These are phyloP conservation scores for Campylomormyrus tamandua DNA, from an alignment of 2,113 vertebrate genomes.

Conservation along the genomic window DNA sequence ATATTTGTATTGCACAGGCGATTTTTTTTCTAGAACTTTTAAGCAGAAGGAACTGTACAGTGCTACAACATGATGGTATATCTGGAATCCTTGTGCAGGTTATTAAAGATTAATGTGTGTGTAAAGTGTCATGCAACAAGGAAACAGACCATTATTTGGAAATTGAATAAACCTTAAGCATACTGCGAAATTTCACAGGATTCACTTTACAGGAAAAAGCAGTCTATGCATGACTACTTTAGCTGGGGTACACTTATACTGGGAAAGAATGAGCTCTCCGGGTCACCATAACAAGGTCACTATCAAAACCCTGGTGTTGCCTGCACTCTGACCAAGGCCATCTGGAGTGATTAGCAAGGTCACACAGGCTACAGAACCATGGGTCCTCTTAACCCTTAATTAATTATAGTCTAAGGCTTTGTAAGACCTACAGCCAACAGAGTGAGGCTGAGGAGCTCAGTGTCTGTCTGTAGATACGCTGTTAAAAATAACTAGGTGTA, in stretches of 20 bases:
- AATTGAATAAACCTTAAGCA: neutral
- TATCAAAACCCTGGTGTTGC: neutral
- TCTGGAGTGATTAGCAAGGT: neutral
- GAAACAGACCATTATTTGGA: neutral
- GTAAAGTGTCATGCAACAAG: too few species aligned
- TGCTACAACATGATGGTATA: too few species aligned
- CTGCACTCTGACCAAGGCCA: neutral
- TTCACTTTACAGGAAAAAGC: neutral
- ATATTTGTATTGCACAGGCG: too few species aligned
- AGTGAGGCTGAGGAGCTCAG: neutral
- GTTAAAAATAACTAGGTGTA: neutral
- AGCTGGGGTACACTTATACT: neutral
- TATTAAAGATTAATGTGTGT: too few species aligned
- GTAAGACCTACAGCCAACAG: neutral
- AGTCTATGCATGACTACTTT: neutral
- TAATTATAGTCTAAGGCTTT: neutral
- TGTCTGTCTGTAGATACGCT: neutral
- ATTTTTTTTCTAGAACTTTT: too few species aligned
- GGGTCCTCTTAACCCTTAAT: neutral
- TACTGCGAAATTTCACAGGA: neutral
- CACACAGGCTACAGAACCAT: neutral
- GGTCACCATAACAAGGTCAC: neutral
- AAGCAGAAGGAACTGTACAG: too few species aligned
- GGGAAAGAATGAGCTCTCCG: neutral
- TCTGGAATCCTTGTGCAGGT: too few species aligned